Percentiles rank a stretch among this genome's conserved stretches.
These are phyloP conservation scores for Acanthacorydalis orientalis DNA, from an alignment of 2,888 invertebrate species.

Conservation along the genomic window DNA sequence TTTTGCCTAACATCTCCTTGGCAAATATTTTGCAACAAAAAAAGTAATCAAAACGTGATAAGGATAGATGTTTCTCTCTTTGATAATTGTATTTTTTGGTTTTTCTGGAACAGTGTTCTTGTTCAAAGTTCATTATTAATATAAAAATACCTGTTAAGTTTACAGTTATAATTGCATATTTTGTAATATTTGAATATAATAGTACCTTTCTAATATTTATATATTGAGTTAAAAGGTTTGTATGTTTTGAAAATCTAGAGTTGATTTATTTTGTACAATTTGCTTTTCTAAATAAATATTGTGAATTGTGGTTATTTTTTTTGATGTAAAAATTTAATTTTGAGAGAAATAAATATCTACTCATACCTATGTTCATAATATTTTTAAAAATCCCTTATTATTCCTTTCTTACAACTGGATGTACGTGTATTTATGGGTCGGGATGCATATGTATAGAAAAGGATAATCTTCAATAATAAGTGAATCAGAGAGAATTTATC, in stretches of 20 bases:
- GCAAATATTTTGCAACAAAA: conserved; percentile 1
- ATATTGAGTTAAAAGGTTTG: no score
- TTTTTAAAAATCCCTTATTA: no score
- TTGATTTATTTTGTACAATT: conserved; percentile 14
- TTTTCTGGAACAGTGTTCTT: not conserved
- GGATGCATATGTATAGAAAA: no score
- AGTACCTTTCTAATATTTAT: not conserved
- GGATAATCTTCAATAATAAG: no score
- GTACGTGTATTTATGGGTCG: no score
- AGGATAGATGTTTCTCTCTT: conserved; percentile 7
- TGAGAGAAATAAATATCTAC: conserved; percentile 20
- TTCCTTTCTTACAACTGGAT: no score
- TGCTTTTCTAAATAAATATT: conserved; percentile 13
- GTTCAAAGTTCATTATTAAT: not conserved
- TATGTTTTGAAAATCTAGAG: conserved; percentile 10
- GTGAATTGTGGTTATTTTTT: conserved; percentile 14
- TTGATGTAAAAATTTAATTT: conserved; percentile 12
- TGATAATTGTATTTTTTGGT: not conserved
- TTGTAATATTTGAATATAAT: not conserved
- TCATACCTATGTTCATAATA: no score
- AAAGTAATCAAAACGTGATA: conserved; percentile 2
- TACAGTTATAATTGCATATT: not conserved
- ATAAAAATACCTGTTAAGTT: not conserved
- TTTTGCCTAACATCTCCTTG: conserved; percentile 2
- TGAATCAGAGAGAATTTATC: no score